A percentile compares a stretch with the other conserved stretches of the same genome.
These are phyloP conservation scores for Tapirus terrestris DNA, from an alignment of 2,113 vertebrate genomes.

Conservation along the genomic window DNA sequence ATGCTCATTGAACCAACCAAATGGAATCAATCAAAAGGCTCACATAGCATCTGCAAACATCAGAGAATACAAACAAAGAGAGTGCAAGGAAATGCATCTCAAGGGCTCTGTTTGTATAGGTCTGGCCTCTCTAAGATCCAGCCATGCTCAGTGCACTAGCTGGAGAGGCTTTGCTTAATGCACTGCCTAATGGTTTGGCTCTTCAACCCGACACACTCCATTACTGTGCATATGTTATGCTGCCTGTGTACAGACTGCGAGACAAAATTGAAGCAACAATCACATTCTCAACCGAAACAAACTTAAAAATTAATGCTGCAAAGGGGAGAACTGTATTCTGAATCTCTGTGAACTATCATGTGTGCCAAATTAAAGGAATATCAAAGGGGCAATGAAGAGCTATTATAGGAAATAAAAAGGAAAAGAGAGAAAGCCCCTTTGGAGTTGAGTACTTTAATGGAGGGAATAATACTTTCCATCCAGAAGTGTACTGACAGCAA, in stretches of 20 bases:
- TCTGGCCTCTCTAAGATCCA: conserved; percentile 70
- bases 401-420: neutral
- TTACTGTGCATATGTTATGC: conserved; percentile 36
- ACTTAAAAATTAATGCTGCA: conserved; percentile 52
- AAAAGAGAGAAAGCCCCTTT: neutral
- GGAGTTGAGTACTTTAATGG: neutral
- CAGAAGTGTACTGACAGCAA: conserved; percentile 1
- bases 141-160: conserved; percentile 53
- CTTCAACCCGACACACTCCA: conserved; percentile 72
- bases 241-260: conserved; percentile 7
- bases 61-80: conserved; percentile 72
- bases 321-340: neutral
- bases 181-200: conserved; percentile 78
- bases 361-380: neutral
- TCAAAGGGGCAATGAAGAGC: neutral
- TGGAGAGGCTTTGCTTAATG: conserved; percentile 83
- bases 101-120: conserved; percentile 82
- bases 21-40: conserved; percentile 81
- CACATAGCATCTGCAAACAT: conserved; percentile 71
- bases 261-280: conserved; percentile 66
- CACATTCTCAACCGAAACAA: conserved; percentile 62
- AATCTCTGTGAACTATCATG: neutral
- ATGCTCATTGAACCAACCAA: conserved; percentile 74
- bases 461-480: neutral
- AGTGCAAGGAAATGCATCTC: conserved; percentile 82